Conservation (phyloP, 2,113 vertebrate species). For the Oxygymnocypris stewartii region DNA sequence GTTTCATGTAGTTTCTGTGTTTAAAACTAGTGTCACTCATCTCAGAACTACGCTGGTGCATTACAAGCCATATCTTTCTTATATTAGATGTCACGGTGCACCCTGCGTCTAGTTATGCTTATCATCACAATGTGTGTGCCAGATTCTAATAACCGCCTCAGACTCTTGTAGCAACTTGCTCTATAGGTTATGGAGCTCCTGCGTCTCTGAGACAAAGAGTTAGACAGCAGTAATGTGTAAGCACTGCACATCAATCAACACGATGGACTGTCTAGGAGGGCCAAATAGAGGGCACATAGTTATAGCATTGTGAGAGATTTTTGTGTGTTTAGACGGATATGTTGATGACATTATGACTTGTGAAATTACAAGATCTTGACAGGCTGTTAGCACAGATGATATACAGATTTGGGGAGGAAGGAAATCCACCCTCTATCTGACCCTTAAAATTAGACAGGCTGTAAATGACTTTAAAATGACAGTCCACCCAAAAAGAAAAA, state of each 20-base stretch:
- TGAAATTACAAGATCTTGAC: constrained; percentile 35
- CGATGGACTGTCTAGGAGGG: constrained; percentile 36
- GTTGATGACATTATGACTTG: constrained; percentile 41
- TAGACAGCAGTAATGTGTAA: constrained; percentile 28
- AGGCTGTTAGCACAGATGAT: constrained; percentile 2
- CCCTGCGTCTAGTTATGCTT: not conserved
- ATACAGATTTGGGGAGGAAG: not conserved
- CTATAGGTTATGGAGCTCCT: constrained; percentile 26
- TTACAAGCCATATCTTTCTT: not conserved
- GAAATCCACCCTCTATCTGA: constrained; percentile 6
- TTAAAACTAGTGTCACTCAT: not conserved
- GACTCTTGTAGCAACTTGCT: constrained; percentile 27
- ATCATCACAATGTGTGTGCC: not conserved
- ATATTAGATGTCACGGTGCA: not conserved
- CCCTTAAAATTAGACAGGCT: not conserved
- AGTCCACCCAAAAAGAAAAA: not conserved
- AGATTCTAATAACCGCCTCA: not conserved
- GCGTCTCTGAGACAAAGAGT: constrained; percentile 29
- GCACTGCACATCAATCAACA: constrained; percentile 44
- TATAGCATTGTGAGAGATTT: constrained; percentile 25
- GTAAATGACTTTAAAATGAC: not conserved
- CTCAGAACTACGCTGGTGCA: not conserved
- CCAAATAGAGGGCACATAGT: constrained; percentile 25
- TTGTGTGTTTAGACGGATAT: constrained; percentile 26
- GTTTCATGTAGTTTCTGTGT: not conserved